Conservation (phyloP, 2,797 vertebrate species). For the Acipenser transmontanus region DNA sequence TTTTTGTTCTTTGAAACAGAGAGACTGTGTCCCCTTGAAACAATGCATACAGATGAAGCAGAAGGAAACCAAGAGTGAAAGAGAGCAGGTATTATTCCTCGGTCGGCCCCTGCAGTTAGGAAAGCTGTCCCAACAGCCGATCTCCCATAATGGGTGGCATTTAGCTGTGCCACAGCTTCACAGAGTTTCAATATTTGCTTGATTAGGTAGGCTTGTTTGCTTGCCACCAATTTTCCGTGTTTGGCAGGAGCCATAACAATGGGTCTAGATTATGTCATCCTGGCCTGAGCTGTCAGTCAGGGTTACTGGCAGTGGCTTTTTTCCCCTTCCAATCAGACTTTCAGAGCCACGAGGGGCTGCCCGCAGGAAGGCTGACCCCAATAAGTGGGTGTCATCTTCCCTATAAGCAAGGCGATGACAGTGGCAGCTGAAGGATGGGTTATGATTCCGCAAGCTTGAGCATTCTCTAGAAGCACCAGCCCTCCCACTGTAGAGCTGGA, state of each 20-base stretch:
- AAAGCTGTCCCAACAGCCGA: slow-evolving; percentile 31
- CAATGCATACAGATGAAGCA: slow-evolving; percentile 33
- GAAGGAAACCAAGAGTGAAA: slow-evolving; percentile 34
- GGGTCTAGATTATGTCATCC: slow-evolving; percentile 22
- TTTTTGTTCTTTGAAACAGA: slow-evolving; percentile 22
- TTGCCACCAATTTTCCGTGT: slow-evolving; percentile 10
- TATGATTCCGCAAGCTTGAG: background rate
- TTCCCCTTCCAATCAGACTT: background rate
- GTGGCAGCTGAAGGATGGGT: background rate
- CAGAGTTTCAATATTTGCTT: slow-evolving; percentile 29
- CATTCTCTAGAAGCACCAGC: background rate
- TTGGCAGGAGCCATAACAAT: slow-evolving; percentile 33
- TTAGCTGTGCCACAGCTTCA: slow-evolving; percentile 16
- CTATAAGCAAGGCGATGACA: slow-evolving; percentile 11
- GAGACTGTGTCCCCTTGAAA: slow-evolving; percentile 31
- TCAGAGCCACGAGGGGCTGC: fast-evolving
- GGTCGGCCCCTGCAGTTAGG: slow-evolving; percentile 25
- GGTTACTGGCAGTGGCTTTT: background rate
- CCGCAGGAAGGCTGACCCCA: slow-evolving; percentile 23
- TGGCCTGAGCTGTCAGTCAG: slow-evolving; percentile 11
- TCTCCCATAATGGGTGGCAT: slow-evolving; percentile 31
- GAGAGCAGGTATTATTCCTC: slow-evolving; percentile 13
- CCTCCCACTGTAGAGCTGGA: slow-evolving; percentile 13
- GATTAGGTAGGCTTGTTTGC: slow-evolving; percentile 15
- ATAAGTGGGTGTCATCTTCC: slow-evolving; percentile 1